Evolutionary conservation across 2,797 vertebrate genomes (phyloP), one percentile per base, ranked within the genome.

Genomic region (Triplophysa yarkandensis): DNA sequence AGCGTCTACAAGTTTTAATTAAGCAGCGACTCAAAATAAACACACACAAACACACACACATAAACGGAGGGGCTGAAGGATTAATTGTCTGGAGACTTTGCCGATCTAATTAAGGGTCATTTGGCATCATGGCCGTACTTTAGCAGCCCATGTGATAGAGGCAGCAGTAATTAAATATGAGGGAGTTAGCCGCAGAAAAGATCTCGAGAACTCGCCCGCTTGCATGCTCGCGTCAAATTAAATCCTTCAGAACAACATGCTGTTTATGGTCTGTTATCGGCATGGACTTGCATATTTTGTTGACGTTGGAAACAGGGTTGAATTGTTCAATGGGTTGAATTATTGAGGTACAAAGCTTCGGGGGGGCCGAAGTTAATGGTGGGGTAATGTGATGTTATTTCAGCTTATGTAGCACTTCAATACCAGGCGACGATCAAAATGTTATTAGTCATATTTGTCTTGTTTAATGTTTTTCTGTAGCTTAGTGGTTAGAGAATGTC

Each of bases 31-130:
- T 39, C 14, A 43, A 52, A 76, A 68, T 83, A 62, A 85, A 80
- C 36, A 68, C 30, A 70, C 60, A 55, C 66, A 62, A 85, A 80
- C 36, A 68, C 30, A 70, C 60, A 55, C 66, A 68, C 58, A 69
- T 68, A 76, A 62, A 76, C 3, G 48, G 21, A 30, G 82, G 46
- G 82, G 61, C 50, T 65, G 50, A 81, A 80, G 74, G 79, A 87
- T 88, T 89, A 87, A 89, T 89, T 76, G 77, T 80, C 78, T 44
- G 60, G 70, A 58, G 36, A 80, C 80, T 81, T 83, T 86, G 83
- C 84, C 70, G 0, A 36, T 88, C 87, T 92, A 91, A 92, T 92
- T 90, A 92, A 87, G 86, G 89, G 90, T 90, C 89, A 91, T 87
- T 88, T 86, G 81, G 83, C 88, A 89, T 88, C 81, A 77, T 60